Conservation (phyloP, 2,888 invertebrate genomes). For the Machimus rusticus region DNA sequence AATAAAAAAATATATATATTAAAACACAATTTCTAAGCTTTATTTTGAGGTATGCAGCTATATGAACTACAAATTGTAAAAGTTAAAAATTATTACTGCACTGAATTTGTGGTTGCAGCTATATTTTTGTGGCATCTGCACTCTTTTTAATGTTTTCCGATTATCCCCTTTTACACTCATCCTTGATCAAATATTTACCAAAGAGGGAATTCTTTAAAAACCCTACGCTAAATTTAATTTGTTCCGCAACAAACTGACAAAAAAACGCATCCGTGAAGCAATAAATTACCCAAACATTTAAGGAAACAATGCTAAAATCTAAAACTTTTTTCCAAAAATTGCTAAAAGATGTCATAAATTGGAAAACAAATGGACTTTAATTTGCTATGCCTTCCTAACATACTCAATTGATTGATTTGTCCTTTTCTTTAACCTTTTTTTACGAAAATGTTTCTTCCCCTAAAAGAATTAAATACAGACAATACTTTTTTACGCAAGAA, state of each 20-base stretch:
- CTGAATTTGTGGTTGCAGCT: no score
- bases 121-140: neutral
- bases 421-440: neutral
- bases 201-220: neutral
- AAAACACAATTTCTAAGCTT: no score
- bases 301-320: neutral
- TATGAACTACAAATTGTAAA: no score
- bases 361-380: conserved; percentile 30
- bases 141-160: neutral
- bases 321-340: neutral
- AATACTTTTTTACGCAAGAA: neutral
- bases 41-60: no score
- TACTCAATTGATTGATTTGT: neutral
- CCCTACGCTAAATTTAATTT: neutral
- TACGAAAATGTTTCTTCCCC: neutral
- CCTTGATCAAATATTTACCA: neutral
- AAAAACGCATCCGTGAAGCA: neutral
- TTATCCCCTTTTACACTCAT: neutral
- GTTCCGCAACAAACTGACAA: conserved; percentile 8
- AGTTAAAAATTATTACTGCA: no score
- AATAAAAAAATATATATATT: no score
- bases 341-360: conserved; percentile 16
- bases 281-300: conserved; percentile 7
- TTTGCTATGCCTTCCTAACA: neutral
- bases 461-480: neutral